Conservation (phyloP, 2,888 invertebrate species). For the Unio delphinus region DNA sequence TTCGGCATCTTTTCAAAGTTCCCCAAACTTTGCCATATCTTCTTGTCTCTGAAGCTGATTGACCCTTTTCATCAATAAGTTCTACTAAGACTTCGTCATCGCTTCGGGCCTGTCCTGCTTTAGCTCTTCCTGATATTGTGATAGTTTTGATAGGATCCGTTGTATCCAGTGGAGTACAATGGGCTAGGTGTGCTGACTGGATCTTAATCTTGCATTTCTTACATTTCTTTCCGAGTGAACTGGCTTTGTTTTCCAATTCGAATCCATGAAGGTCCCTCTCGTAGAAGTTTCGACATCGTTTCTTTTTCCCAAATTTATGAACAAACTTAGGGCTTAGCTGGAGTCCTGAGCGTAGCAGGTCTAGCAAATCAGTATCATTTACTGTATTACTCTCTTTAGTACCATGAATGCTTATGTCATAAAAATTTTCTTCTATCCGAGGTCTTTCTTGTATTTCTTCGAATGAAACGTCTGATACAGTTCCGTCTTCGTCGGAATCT, state of each 20-base stretch:
- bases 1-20: slow-evolving; percentile 15
- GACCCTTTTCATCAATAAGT: slow-evolving; percentile 15
- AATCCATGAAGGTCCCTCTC: too few species aligned
- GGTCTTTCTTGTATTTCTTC: too few species aligned
- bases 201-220: slow-evolving; percentile 31
- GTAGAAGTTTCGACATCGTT: too few species aligned
- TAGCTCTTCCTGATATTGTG: slow-evolving; percentile 39
- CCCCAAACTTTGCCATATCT: slow-evolving; percentile 18
- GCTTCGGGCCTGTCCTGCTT: slow-evolving; percentile 38
- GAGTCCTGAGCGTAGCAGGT: too few species aligned
- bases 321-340: too few species aligned
- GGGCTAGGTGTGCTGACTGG: slow-evolving; percentile 30
- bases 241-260: neutral
- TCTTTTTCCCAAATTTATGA: too few species aligned
- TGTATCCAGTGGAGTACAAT: slow-evolving; percentile 23
- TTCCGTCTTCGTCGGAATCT: too few species aligned
- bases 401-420: too few species aligned
- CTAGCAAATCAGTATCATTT: too few species aligned
- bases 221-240: slow-evolving; percentile 16
- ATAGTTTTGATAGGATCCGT: slow-evolving; percentile 15
- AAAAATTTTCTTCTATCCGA: too few species aligned
- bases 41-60: slow-evolving; percentile 11
- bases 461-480: too few species aligned
- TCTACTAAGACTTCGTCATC: slow-evolving; percentile 46
- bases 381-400: too few species aligned